Percentiles rank a stretch among this genome's conserved stretches.
Conservation (phyloP, 2,797 vertebrate genomes). For the Selene dorsalis region DNA sequence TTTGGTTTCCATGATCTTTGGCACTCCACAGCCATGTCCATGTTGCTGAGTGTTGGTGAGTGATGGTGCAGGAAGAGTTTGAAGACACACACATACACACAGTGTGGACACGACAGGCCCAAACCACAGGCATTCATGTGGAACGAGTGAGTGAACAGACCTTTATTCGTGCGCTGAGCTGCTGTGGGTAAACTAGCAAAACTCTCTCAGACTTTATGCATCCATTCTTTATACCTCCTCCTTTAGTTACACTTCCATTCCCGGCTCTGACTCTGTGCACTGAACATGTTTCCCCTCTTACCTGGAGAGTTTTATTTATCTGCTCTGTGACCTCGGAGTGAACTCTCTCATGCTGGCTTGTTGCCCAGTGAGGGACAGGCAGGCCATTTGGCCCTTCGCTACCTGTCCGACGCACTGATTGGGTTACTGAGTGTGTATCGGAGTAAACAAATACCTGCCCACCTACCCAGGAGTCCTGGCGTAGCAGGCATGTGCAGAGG, state of each 20-base stretch:
- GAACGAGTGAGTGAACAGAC: constrained; percentile 74
- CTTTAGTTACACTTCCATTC: constrained; percentile 18
- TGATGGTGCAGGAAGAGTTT: constrained; percentile 52
- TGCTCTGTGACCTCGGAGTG: constrained; percentile 52
- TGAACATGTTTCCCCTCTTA: constrained; percentile 26
- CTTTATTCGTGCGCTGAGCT: constrained; percentile 69
- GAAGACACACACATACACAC: constrained; percentile 16
- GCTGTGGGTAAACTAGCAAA: constrained; percentile 56
- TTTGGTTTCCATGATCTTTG: constrained; percentile 60
- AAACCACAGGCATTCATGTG: constrained; percentile 76
- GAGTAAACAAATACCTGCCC: constrained; percentile 71
- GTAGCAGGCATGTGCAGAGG: constrained; percentile 39
- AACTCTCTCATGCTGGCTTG: constrained; percentile 57
- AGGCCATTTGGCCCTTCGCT: constrained; percentile 47
- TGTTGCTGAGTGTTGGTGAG: constrained; percentile 44
- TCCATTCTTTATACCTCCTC: constrained; percentile 32
- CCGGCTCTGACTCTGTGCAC: background rate
- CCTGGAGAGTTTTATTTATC: constrained; percentile 34
- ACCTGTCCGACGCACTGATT: constrained; percentile 66
- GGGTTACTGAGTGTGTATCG: constrained; percentile 59
- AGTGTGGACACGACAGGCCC: constrained; percentile 71
- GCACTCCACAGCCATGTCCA: constrained; percentile 44
- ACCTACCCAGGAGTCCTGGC: constrained; percentile 41
- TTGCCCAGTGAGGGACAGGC: constrained; percentile 36
- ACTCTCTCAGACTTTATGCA: constrained; percentile 38